These are phyloP conservation scores for Nothoprocta perdicaria DNA, from an alignment of 2,113 vertebrate genomes.

Conservation along the genomic window DNA sequence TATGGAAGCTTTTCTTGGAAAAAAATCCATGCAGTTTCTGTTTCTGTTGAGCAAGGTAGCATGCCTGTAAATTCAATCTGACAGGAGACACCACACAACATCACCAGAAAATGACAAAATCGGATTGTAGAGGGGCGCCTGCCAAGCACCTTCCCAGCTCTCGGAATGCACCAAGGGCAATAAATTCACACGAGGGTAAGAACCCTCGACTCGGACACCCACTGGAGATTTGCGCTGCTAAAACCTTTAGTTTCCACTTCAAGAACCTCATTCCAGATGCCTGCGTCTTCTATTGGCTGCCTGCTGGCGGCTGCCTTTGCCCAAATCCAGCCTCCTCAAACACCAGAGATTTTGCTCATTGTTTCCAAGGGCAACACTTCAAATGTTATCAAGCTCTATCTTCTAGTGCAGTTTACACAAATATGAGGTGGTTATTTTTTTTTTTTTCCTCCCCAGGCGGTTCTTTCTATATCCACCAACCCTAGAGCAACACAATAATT, in stretches of 20 bases:
- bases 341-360: not conserved
- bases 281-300: not conserved
- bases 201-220: not conserved
- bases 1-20: slow-evolving; percentile 8
- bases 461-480: not conserved
- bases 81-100: slow-evolving; percentile 50
- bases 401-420: not conserved
- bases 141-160: slow-evolving; percentile 31
- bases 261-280: slow-evolving; percentile 27
- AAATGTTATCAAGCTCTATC: slow-evolving; percentile 2
- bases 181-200: slow-evolving; percentile 45
- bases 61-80: slow-evolving; percentile 48
- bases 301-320: not conserved
- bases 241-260: slow-evolving; percentile 31
- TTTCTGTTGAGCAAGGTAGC: slow-evolving; percentile 26
- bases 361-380: slow-evolving; percentile 54
- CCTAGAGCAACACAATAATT: not conserved
- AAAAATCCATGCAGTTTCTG: slow-evolving; percentile 3
- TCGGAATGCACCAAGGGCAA: slow-evolving; percentile 32
- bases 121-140: slow-evolving; percentile 30
- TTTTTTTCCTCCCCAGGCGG: not conserved
- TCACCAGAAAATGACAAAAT: slow-evolving; percentile 59
- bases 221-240: slow-evolving; percentile 37
- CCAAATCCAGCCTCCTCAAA: not conserved
- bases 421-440: not conserved